Evolutionary conservation across 2,113 vertebrate species (phyloP).

Genomic region (Oryzias curvinotus): DNA sequence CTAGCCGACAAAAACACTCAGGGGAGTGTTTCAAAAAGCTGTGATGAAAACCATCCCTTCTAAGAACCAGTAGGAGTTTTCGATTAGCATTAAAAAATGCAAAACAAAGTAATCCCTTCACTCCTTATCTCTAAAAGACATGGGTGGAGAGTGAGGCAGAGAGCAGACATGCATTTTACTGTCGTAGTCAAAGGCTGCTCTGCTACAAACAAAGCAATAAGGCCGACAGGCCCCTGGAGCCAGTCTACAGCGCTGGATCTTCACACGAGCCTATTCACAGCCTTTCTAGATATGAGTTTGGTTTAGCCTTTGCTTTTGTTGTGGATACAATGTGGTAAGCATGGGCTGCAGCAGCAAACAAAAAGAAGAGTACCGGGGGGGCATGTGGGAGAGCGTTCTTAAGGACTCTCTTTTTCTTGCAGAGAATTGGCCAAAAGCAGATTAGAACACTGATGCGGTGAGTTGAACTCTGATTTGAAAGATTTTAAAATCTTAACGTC

Average conservation of each 20-base stretch:
- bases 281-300: conserved; percentile 65
- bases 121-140: conserved; percentile 16
- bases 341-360: conserved; percentile 23
- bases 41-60: conserved; percentile 53
- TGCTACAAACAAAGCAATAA: conserved; percentile 47
- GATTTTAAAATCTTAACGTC: background rate
- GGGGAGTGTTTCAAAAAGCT: conserved; percentile 40
- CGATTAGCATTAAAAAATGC: conserved; percentile 30
- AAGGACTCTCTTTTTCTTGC: conserved; percentile 31
- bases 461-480: background rate
- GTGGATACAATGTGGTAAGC: conserved; percentile 51
- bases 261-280: conserved; percentile 60
- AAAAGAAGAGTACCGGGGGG: conserved; percentile 37
- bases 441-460: background rate
- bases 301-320: conserved; percentile 56
- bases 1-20: conserved; percentile 29
- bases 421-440: conserved; percentile 2
- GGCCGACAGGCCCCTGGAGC: conserved; percentile 55
- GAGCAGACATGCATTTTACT: conserved; percentile 47
- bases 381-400: conserved; percentile 31
- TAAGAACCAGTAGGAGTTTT: conserved; percentile 35
- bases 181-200: conserved; percentile 47
- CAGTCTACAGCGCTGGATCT: conserved; percentile 40
- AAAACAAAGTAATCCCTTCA: conserved; percentile 30
- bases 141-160: conserved; percentile 18